Conservation (phyloP, 2,113 vertebrate species). For the Dicentrarchus labrax region DNA sequence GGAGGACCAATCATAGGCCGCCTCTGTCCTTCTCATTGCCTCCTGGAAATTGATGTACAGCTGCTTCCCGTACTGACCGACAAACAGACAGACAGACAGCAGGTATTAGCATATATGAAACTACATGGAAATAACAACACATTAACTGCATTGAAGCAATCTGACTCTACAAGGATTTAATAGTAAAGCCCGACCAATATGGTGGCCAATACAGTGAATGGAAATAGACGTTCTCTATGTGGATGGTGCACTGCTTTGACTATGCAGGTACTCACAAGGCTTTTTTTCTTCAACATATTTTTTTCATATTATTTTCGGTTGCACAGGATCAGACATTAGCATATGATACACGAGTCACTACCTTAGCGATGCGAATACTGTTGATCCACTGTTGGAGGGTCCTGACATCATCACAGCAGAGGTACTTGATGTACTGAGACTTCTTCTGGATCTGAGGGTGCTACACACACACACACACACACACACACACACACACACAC, state of each 20-base stretch:
- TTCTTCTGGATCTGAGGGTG: conserved; percentile 99
- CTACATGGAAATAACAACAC: neutral
- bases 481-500: conserved; percentile 28
- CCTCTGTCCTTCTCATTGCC: conserved; percentile 93
- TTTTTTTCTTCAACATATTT: too few species aligned
- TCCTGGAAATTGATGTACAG: conserved; percentile 97
- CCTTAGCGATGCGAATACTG: conserved; percentile 98
- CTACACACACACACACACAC: conserved; percentile 76
- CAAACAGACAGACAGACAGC: conserved; percentile 23
- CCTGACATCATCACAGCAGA: conserved; percentile 96
- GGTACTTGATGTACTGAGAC: conserved; percentile 98
- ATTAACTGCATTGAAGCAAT: neutral
- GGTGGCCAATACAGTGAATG: too few species aligned
- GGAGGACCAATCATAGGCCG: conserved; percentile 96
- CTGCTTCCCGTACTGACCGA: conserved; percentile 93
- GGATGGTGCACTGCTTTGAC: too few species aligned
- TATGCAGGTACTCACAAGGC: too few species aligned
- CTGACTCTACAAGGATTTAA: neutral
- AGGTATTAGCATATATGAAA: neutral
- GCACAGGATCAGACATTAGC: neutral
- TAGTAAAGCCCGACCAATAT: too few species aligned
- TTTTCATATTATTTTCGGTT: too few species aligned
- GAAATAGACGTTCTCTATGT: neutral
- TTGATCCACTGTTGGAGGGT: conserved; percentile 98
- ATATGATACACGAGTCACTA: conserved; percentile 53